Evolutionary conservation across 1,140 invertebrate species (phyloP).

Genomic region (Euwallacea fornicatus): DNA sequence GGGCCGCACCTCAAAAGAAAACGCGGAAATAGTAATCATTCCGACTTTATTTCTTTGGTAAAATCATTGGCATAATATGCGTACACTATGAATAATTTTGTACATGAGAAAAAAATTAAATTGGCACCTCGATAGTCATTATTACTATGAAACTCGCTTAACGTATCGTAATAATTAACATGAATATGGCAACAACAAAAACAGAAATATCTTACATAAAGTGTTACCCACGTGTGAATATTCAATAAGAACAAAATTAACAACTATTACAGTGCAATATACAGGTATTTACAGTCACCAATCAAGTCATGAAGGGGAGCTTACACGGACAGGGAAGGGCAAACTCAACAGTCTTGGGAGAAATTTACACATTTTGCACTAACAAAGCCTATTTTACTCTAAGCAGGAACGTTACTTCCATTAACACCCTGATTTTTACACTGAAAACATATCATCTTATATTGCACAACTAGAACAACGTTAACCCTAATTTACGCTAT

Average conservation of each 20-base stretch:
- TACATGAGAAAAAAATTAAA: slow-evolving; percentile 45
- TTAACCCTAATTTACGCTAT: slow-evolving; percentile 4
- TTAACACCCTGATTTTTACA: neutral
- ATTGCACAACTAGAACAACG: slow-evolving; percentile 21
- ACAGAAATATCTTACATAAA: neutral
- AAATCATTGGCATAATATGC: slow-evolving; percentile 49
- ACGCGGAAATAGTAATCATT: neutral
- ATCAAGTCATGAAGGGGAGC: neutral
- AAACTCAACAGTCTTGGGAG: no score
- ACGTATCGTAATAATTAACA: slow-evolving; percentile 28
- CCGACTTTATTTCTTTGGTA: slow-evolving; percentile 48
- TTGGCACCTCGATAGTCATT: slow-evolving; percentile 45
- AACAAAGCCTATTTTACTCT: no score
- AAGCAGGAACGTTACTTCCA: neutral
- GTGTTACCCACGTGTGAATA: neutral
- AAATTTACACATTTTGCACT: no score
- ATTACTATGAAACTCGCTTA: slow-evolving; percentile 16
- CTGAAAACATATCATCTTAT: slow-evolving; percentile 3
- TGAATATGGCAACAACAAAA: slow-evolving; percentile 39
- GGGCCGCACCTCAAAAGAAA: no score
- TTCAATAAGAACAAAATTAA: neutral
- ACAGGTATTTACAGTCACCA: neutral
- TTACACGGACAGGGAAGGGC: neutral
- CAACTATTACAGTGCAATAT: neutral
- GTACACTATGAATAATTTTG: slow-evolving; percentile 46